Conservation (phyloP, 2,888 invertebrate genomes). For the Syritta pipiens region DNA sequence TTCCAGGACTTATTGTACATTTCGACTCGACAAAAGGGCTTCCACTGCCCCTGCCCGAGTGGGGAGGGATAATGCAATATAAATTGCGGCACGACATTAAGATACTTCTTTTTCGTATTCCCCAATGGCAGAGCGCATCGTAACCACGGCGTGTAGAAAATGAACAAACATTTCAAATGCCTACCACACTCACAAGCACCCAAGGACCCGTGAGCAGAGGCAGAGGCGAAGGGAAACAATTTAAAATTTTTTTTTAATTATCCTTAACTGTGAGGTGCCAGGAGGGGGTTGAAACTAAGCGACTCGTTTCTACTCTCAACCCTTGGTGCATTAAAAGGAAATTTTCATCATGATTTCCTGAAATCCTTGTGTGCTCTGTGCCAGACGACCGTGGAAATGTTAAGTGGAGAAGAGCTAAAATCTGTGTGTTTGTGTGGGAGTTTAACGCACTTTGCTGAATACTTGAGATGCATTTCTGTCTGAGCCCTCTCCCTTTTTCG, state of each 20-base stretch:
- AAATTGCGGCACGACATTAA: background rate
- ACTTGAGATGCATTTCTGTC: too few relatives aligned
- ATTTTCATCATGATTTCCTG: constrained; percentile 61
- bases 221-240: background rate
- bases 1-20: background rate
- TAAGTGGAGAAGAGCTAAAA: too few relatives aligned
- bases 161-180: constrained; percentile 7
- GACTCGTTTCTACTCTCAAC: background rate
- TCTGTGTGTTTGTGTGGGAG: too few relatives aligned
- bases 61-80: constrained; percentile 12
- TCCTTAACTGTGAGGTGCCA: background rate
- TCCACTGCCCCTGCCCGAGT: background rate
- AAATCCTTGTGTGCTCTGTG: constrained; percentile 25
- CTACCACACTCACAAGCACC: background rate
- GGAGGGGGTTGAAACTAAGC: background rate
- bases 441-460: too few relatives aligned
- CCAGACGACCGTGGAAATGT: constrained; percentile 22
- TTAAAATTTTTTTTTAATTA: constrained; percentile 14
- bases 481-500: too few relatives aligned
- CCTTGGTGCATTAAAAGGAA: constrained; percentile 48
- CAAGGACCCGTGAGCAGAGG: too few relatives aligned
- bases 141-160: background rate
- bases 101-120: background rate
- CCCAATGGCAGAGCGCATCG: background rate
- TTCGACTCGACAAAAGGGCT: background rate